Percentiles rank a stretch among this genome's conserved stretches.
These are phyloP conservation scores for Amphiprion percula DNA, from an alignment of 2,113 vertebrate species.

Conservation along the genomic window DNA sequence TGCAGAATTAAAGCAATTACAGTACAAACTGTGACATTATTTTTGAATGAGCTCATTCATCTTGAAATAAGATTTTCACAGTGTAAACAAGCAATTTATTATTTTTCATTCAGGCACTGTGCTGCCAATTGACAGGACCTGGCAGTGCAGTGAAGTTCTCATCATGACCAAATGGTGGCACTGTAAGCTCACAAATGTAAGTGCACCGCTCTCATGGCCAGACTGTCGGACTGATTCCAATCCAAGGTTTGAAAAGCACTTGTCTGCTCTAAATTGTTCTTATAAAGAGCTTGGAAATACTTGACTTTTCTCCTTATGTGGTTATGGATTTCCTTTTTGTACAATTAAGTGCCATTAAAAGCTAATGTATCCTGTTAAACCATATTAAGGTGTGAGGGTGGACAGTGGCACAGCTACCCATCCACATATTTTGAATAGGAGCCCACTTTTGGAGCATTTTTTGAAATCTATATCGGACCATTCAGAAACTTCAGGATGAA, in stretches of 20 bases:
- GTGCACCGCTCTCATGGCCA: conserved; percentile 15
- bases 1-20: conserved; percentile 38
- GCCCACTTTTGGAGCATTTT: conserved; percentile 48
- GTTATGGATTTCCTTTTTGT: conserved; percentile 86
- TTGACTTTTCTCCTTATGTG: conserved; percentile 88
- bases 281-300: conserved; percentile 88
- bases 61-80: conserved; percentile 45
- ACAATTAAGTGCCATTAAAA: conserved; percentile 87
- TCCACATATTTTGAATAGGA: conserved; percentile 56
- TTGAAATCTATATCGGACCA: conserved; percentile 65
- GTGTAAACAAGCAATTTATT: conserved; percentile 21
- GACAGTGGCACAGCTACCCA: conserved; percentile 52
- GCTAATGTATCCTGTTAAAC: conserved; percentile 83
- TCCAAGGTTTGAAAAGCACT: conserved; percentile 88
- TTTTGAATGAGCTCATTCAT: conserved; percentile 44
- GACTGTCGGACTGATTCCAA: conserved; percentile 76
- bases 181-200: conserved; percentile 81
- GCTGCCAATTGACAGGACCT: not conserved
- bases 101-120: conserved; percentile 15
- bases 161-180: conserved; percentile 80
- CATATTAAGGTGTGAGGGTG: conserved; percentile 76
- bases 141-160: conserved; percentile 11
- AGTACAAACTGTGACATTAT: conserved; percentile 31
- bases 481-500: conserved; percentile 67
- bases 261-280: conserved; percentile 88